These are phyloP conservation scores for Holotrichia oblita DNA, from an alignment of 1,140 invertebrate species.

Conservation along the genomic window DNA sequence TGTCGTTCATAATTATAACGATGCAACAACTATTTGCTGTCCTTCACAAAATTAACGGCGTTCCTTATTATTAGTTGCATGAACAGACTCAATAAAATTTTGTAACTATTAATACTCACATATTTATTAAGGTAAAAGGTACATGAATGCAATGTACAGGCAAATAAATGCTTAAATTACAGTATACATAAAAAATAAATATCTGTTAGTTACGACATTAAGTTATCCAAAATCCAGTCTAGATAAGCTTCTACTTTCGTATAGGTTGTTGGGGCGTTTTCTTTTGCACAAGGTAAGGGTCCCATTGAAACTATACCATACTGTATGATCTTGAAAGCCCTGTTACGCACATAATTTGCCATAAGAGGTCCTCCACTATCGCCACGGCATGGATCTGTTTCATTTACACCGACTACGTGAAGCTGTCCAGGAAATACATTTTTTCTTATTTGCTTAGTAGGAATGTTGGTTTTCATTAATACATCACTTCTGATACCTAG, in stretches of 20 bases:
- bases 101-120: too few species aligned
- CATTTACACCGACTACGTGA: slow-evolving; percentile 43
- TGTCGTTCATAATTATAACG: too few species aligned
- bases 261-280: slow-evolving; percentile 44
- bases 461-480: slow-evolving; percentile 46
- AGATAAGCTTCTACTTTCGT: slow-evolving; percentile 42
- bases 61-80: too few species aligned
- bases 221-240: slow-evolving; percentile 46
- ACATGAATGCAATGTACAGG: too few species aligned
- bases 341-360: background rate
- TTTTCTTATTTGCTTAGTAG: background rate
- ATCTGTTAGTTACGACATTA: slow-evolving; percentile 40
- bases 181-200: too few species aligned
- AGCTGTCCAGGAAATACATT: slow-evolving; percentile 41
- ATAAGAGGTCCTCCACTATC: slow-evolving; percentile 43
- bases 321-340: background rate
- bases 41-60: too few species aligned
- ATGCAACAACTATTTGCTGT: too few species aligned
- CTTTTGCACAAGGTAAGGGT: slow-evolving; percentile 39
- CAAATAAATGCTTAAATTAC: too few species aligned
- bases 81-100: too few species aligned
- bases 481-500: slow-evolving; percentile 45
- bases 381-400: slow-evolving; percentile 39
- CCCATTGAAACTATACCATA: slow-evolving; percentile 41
- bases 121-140: too few species aligned